Evolutionary conservation across 2,888 invertebrate genomes (phyloP).

Genomic region (Tenthredo scrophulariae): DNA sequence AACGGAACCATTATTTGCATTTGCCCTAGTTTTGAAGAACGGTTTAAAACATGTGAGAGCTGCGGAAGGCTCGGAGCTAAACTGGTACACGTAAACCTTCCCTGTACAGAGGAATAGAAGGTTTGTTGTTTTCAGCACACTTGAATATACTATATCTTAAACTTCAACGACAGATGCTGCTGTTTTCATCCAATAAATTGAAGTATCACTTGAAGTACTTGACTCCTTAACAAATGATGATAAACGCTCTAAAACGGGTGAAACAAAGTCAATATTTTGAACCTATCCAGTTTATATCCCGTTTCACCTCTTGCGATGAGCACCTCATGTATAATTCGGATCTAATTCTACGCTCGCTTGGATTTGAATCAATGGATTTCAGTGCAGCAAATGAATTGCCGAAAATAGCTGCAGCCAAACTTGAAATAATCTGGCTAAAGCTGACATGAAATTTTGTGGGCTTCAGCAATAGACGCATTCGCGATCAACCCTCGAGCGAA

Average conservation of each 20-base stretch:
- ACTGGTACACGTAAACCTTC: background rate
- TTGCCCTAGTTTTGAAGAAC: slow-evolving; percentile 22
- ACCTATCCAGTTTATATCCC: background rate
- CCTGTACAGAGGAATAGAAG: slow-evolving; percentile 17
- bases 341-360: background rate
- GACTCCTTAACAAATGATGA: background rate
- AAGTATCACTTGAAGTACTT: background rate
- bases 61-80: background rate
- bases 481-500: background rate
- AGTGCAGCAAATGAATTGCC: background rate
- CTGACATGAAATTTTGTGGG: background rate
- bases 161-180: slow-evolving; percentile 10
- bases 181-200: slow-evolving; percentile 7
- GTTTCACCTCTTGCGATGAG: background rate
- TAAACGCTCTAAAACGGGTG: background rate
- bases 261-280: background rate
- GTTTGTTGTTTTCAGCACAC: slow-evolving; percentile 19
- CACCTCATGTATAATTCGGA: background rate
- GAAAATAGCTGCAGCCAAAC: slow-evolving; percentile 18
- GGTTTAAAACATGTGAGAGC: slow-evolving; percentile 20
- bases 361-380: background rate
- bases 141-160: background rate
- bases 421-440: slow-evolving; percentile 21
- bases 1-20: slow-evolving; percentile 16
- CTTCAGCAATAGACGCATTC: background rate